Base-by-base conservation (phyloP, 2,888 invertebrate genomes). In the Lochmaea capreae region DNA sequence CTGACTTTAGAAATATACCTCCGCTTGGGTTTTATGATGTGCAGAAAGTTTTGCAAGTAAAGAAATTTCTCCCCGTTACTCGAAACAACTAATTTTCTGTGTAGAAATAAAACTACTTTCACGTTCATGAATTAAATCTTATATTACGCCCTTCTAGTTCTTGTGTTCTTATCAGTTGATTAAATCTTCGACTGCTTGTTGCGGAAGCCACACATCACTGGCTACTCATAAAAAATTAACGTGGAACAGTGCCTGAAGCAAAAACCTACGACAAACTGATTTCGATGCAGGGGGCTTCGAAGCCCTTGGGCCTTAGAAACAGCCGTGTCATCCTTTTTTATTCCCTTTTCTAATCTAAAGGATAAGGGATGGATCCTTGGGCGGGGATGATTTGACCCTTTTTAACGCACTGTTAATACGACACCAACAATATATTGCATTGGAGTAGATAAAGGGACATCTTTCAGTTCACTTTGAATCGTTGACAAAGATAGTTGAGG, bases 161-260 rank as follows among this genome's bases (percentile, higher is more conserved):
- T 22, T 39, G 33, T 66, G 57, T 52, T 66, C 61, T 61, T 74
- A 74, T 74, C 74, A 72, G 74, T 74, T 74, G 74, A 74, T 74
- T 74, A 71, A 74, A 74, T 74, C 74, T 74, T 71, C 68, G 68
- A 68, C 70, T 46, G 71, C 63, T 59, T 68, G 72, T 68, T 69
- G 59, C 52, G 65, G 68, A 68, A 69, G 75, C 72, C 72, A 58
- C 75, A 75, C 63, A 70, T 63, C 74, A 71, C 74, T 71, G 71
- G 61, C 68, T 71, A 58, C 71, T 76, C 78, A 75, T 78, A 75
- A 78, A 78, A 78, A 78, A 78, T 78, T 78, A 78, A 76, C 75
- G 62, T 65, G 65, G 68, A 63, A 63, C 43, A 14, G 0, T 42
- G 76, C 76, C 71, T 42, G n/a, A 72, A 71, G 78, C 71, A 39